Conservation (phyloP, 2,888 invertebrate species). For the Idaea straminata region DNA sequence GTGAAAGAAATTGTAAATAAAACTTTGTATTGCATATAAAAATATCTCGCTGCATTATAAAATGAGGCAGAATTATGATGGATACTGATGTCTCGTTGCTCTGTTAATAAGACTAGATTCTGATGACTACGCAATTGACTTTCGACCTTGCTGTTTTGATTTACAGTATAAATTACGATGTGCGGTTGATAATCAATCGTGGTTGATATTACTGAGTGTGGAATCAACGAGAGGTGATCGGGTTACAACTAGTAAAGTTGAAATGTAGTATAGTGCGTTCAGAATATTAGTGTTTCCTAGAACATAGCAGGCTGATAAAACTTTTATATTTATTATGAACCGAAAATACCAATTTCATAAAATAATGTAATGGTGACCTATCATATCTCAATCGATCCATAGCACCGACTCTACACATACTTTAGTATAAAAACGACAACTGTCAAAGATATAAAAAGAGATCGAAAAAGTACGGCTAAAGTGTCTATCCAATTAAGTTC, state of each 20-base stretch:
- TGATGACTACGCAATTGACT: conserved; percentile 31
- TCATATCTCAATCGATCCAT: too few relatives aligned
- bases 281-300: background rate
- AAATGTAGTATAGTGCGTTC: background rate
- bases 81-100: conserved; percentile 73
- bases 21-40: conserved; percentile 57
- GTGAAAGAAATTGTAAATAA: conserved; percentile 25
- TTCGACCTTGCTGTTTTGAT: conserved; percentile 8
- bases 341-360: too few relatives aligned
- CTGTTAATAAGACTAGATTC: conserved; percentile 71
- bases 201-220: conserved; percentile 29
- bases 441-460: too few relatives aligned
- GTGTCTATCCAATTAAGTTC: too few relatives aligned
- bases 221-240: conserved; percentile 17
- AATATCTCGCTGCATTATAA: conserved; percentile 70
- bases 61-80: conserved; percentile 78
- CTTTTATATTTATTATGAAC: too few relatives aligned
- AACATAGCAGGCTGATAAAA: background rate
- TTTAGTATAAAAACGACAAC: too few relatives aligned
- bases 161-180: conserved; percentile 33
- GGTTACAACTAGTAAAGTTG: conserved; percentile 8
- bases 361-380: too few relatives aligned
- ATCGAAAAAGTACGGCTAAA: too few relatives aligned
- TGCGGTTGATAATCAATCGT: conserved; percentile 45
- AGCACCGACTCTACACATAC: too few relatives aligned